These are phyloP conservation scores for Ceratina calcarata DNA, from an alignment of 1,140 invertebrate genomes.

Conservation along the genomic window DNA sequence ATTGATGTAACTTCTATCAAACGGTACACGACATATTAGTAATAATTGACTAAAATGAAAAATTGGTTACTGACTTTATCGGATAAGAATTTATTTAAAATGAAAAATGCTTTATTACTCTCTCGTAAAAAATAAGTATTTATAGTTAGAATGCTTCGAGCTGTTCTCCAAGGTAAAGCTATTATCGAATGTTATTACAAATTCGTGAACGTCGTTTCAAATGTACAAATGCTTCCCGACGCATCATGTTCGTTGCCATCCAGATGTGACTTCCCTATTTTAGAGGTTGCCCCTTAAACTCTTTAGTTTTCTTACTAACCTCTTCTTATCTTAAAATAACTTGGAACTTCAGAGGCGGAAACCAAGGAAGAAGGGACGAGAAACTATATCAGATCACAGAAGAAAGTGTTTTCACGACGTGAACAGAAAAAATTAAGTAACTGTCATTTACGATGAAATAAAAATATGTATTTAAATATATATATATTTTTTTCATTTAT, in stretches of 20 bases:
- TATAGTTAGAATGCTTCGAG: too few species aligned
- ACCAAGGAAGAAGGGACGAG: neutral
- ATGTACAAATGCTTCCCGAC: neutral
- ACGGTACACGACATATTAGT: too few species aligned
- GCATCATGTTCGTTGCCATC: slow-evolving; percentile 18
- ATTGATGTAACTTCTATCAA: too few species aligned
- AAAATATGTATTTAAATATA: too few species aligned
- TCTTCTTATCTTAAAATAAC: slow-evolving; percentile 24
- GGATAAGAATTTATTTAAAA: too few species aligned
- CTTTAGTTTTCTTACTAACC: slow-evolving; percentile 19
- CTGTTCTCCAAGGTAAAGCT: neutral
- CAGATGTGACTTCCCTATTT: slow-evolving; percentile 38
- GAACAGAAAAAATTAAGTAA: neutral
- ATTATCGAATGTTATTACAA: neutral
- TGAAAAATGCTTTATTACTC: too few species aligned
- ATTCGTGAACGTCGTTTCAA: neutral
- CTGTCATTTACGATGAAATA: neutral
- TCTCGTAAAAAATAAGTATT: too few species aligned
- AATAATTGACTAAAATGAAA: too few species aligned
- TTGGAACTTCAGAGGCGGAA: slow-evolving; percentile 5
- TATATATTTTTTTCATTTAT: too few species aligned
- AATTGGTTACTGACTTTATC: too few species aligned
- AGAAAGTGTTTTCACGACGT: neutral
- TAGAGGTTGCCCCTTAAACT: slow-evolving; percentile 32
- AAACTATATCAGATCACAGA: slow-evolving; percentile 11